Evolutionary conservation across 2,888 invertebrate species (phyloP).

Genomic region (Lithophane socia): DNA sequence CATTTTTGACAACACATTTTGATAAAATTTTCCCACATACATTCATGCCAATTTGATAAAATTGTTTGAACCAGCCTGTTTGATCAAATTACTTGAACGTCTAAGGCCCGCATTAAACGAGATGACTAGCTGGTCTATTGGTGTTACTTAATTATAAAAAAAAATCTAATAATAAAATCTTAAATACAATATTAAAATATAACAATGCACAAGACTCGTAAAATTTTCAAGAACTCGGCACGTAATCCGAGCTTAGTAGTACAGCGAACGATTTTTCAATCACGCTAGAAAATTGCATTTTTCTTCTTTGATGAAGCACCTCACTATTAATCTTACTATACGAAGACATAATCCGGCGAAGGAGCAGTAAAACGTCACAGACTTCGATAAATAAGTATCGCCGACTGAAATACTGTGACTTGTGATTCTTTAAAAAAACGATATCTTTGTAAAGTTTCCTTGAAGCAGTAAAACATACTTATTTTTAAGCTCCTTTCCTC

Average conservation of each 20-base stretch:
- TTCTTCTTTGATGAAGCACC: conserved; percentile 69
- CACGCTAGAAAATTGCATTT: conserved; percentile 67
- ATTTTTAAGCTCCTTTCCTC: conserved; percentile 57
- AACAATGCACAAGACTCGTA: conserved; percentile 18
- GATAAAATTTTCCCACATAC: too few species aligned
- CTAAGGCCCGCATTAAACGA: neutral
- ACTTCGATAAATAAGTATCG: conserved; percentile 63
- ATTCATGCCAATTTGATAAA: too few species aligned
- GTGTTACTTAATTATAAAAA: neutral
- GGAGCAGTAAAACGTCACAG: conserved; percentile 63
- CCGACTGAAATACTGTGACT: conserved; percentile 53
- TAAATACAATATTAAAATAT: neutral
- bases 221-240: conserved; percentile 39
- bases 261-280: conserved; percentile 66
- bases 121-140: too few species aligned
- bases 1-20: too few species aligned
- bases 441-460: conserved; percentile 45
- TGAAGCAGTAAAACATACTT: conserved; percentile 59
- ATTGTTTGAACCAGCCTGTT: too few species aligned
- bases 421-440: conserved; percentile 58
- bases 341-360: conserved; percentile 66
- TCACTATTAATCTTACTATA: conserved; percentile 69
- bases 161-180: neutral
- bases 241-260: conserved; percentile 56
- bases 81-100: too few species aligned